These are phyloP conservation scores for Hydroisotoma schaefferi DNA, from an alignment of 2,888 invertebrate genomes.

Conservation along the genomic window DNA sequence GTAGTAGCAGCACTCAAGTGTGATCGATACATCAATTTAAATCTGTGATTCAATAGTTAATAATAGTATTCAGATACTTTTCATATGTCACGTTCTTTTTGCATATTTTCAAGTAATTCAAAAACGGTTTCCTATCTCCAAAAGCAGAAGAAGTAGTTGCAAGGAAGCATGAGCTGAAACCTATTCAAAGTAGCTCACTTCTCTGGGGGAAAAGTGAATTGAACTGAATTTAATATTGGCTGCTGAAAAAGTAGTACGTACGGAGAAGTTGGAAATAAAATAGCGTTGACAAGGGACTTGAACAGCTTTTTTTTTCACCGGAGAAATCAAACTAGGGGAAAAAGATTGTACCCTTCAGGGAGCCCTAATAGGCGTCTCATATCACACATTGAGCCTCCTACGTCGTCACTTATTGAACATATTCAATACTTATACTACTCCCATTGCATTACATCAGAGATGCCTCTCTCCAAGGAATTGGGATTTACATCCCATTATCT, in stretches of 20 bases:
- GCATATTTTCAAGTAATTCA: no score
- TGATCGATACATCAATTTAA: no score
- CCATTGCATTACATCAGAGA: neutral
- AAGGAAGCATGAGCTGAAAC: no score
- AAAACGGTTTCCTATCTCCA: neutral
- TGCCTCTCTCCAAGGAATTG: conserved; percentile 17
- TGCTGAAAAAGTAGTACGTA: no score
- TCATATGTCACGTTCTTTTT: no score
- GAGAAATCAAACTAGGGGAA: conserved; percentile 14
- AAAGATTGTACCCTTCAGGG: conserved; percentile 31
- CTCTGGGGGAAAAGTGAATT: no score
- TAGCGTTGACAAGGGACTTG: neutral
- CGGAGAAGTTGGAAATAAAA: neutral
- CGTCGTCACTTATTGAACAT: neutral
- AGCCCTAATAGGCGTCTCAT: conserved; percentile 36
- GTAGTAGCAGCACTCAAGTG: no score
- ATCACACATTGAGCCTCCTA: conserved; percentile 29
- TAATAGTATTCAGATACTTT: no score
- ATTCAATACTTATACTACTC: no score
- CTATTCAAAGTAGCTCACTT: no score
- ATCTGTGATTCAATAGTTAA: no score
- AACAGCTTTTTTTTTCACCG: neutral
- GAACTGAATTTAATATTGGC: no score
- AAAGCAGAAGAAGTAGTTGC: neutral
- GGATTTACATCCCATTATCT: conserved; percentile 26